Percentiles rank a stretch among this genome's conserved stretches.
Conservation (phyloP, 2,113 vertebrate species). For the Cochlearius cochlearius region DNA sequence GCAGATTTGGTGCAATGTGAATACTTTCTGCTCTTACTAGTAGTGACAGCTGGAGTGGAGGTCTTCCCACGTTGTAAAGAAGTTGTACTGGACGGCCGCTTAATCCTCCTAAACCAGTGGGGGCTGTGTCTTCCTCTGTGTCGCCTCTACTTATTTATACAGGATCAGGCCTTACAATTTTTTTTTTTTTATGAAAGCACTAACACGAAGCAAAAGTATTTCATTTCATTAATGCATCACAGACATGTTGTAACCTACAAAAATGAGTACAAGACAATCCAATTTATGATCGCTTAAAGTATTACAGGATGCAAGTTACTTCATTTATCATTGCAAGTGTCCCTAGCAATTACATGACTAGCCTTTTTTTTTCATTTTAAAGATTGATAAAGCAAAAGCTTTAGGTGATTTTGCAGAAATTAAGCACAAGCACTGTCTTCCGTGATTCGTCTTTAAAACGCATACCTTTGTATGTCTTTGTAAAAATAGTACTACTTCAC, state of each 20-base stretch:
- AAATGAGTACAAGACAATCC: neutral
- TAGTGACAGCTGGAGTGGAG: neutral
- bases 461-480: neutral
- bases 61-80: neutral
- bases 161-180: neutral
- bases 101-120: neutral
- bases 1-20: neutral
- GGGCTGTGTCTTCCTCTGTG: neutral
- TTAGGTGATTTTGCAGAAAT: neutral
- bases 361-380: neutral
- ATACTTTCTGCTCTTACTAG: neutral
- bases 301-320: neutral
- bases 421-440: neutral
- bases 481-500: neutral
- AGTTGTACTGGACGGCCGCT: accelerated
- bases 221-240: neutral
- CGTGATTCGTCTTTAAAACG: neutral
- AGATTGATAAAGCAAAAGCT: neutral
- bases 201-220: neutral
- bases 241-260: neutral
- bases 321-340: neutral
- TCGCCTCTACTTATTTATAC: neutral
- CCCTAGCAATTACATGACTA: neutral
- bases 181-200: neutral
- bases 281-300: neutral